Percentiles rank a stretch among this genome's conserved stretches.
Conservation (phyloP, 30 jellyfish, hydroid and myxozoan genomes). For the Catostylus mosaicus region DNA sequence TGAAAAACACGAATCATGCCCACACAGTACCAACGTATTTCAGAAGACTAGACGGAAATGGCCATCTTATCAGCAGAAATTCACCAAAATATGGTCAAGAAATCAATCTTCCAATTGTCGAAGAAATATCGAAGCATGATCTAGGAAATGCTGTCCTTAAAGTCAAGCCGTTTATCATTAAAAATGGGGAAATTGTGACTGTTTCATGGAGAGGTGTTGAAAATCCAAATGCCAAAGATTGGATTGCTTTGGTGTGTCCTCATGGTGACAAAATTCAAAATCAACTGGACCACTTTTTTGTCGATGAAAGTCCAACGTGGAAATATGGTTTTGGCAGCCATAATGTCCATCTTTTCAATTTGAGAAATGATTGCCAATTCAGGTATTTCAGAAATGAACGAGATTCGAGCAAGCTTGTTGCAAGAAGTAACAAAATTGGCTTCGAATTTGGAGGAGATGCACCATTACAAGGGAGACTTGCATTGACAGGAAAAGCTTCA, state of each 20-base stretch:
- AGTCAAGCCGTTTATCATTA: constrained; percentile 77
- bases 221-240: constrained; percentile 81
- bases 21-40: constrained; percentile 82
- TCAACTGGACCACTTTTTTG: constrained; percentile 85
- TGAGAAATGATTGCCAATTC: constrained; percentile 86
- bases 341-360: constrained; percentile 75
- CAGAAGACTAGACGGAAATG: constrained; percentile 62
- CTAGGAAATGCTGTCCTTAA: constrained; percentile 54
- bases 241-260: constrained; percentile 94
- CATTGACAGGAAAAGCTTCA: constrained; percentile 86
- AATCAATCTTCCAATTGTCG: constrained; percentile 53
- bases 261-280: constrained; percentile 42
- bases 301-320: constrained; percentile 72
- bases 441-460: constrained; percentile 79
- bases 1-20: constrained; percentile 24
- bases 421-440: constrained; percentile 80
- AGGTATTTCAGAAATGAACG: constrained; percentile 75
- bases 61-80: constrained; percentile 61
- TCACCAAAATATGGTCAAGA: constrained; percentile 68
- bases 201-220: constrained; percentile 80
- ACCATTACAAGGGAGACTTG: constrained; percentile 92
- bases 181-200: constrained; percentile 84
- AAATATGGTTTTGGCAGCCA: constrained; percentile 78
- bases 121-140: constrained; percentile 46
- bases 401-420: constrained; percentile 62